These are phyloP conservation scores for Crematogaster levior DNA, from an alignment of 2,888 invertebrate species.

Conservation along the genomic window DNA sequence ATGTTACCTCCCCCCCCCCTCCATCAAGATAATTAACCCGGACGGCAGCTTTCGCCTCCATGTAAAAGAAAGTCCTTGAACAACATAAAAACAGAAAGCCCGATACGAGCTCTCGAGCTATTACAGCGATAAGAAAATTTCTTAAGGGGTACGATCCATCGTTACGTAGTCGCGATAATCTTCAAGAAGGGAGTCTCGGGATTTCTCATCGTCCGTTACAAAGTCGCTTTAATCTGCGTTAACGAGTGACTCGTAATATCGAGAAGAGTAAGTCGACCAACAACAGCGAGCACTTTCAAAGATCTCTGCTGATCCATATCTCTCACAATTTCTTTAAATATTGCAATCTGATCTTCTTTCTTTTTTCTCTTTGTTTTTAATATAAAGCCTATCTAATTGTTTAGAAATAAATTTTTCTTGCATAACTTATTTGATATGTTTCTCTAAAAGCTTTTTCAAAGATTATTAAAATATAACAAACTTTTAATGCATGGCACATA, in stretches of 20 bases:
- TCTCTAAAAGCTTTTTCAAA: not conserved
- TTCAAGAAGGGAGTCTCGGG: not conserved
- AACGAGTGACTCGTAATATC: slow-evolving; percentile 50
- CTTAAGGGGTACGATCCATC: slow-evolving; percentile 29
- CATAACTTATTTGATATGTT: not conserved
- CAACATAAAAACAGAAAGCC: slow-evolving; percentile 43
- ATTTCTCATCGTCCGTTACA: slow-evolving; percentile 21
- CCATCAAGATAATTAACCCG: slow-evolving; percentile 67
- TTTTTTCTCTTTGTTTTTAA: not conserved
- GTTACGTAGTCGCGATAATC: slow-evolving; percentile 44
- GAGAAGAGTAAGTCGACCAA: slow-evolving; percentile 43
- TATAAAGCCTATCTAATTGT: slow-evolving; percentile 3
- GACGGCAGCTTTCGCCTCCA: slow-evolving; percentile 50
- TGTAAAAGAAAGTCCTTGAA: slow-evolving; percentile 32
- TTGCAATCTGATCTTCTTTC: not conserved
- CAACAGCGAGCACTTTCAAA: slow-evolving; percentile 26
- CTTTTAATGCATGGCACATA: not conserved
- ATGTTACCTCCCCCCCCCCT: slow-evolving; percentile 34
- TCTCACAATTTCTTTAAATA: slow-evolving; percentile 36
- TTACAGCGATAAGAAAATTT: slow-evolving; percentile 50
- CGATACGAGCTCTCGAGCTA: slow-evolving; percentile 44
- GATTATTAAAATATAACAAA: not conserved
- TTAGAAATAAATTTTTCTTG: not conserved
- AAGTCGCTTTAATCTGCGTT: slow-evolving; percentile 51
- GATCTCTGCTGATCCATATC: slow-evolving; percentile 21